A percentile compares a stretch with the other conserved stretches of the same genome.
Conservation (phyloP, 2,888 invertebrate genomes). For the Ectemnius cavifrons region DNA sequence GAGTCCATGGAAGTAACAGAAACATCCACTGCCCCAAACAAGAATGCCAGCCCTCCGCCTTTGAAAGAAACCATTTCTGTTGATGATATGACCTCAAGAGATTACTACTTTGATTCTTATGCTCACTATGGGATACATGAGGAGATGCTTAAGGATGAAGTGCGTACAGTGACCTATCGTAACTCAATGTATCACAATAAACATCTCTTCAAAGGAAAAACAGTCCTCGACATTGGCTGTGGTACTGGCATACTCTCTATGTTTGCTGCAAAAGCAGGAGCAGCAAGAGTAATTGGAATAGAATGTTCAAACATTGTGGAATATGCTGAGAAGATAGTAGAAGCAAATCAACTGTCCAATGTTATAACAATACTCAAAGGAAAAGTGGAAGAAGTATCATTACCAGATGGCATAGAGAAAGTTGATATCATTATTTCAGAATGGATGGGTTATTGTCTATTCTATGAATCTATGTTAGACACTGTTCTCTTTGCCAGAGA, state of each 20-base stretch:
- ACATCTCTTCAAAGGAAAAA: constrained; percentile 95
- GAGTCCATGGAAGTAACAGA: constrained; percentile 80
- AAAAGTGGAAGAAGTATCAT: constrained; percentile 95
- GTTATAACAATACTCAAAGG: constrained; percentile 92
- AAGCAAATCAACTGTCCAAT: constrained; percentile 89
- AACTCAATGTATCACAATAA: constrained; percentile 99
- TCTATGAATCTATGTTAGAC: constrained; percentile 99
- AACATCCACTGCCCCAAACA: constrained; percentile 69
- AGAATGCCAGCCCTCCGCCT: constrained; percentile 44
- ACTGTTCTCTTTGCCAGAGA: constrained; percentile 99
- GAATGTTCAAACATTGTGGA: constrained; percentile 99
- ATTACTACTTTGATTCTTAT: constrained; percentile 99
- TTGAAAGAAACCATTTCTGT: constrained; percentile 82
- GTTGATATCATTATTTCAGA: constrained; percentile 95
- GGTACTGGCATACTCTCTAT: constrained; percentile 99
- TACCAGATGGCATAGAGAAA: constrained; percentile 92
- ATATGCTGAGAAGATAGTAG: constrained; percentile 96
- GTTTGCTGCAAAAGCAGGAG: constrained; percentile 99
- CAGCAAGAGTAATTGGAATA: constrained; percentile 95
- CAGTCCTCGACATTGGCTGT: constrained; percentile 98
- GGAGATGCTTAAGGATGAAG: constrained; percentile 99
- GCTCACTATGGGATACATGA: constrained; percentile 99
- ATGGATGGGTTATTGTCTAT: constrained; percentile 93
- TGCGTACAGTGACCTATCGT: constrained; percentile 97
- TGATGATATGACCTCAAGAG: constrained; percentile 99